Conservation (phyloP, 2,888 invertebrate genomes). For the Mesorhabditis belari region DNA sequence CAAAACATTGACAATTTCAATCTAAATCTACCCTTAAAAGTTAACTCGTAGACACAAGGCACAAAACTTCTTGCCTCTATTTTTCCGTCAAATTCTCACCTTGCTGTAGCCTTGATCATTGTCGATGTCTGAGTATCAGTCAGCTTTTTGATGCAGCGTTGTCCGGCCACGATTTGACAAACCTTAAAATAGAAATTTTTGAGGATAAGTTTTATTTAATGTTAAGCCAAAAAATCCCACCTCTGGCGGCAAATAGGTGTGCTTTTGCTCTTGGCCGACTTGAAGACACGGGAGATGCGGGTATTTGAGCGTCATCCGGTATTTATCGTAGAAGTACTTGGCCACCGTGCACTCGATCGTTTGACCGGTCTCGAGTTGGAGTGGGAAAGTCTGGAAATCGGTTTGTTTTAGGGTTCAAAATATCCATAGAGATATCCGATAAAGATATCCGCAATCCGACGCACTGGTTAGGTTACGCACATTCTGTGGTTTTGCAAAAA, state of each 20-base stretch:
- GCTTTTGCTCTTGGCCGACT: constrained; percentile 99
- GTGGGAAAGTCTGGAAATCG: constrained; percentile 68
- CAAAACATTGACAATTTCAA: no score
- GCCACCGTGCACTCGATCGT: constrained; percentile 99
- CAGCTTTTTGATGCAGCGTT: constrained; percentile 96
- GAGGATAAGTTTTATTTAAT: no score
- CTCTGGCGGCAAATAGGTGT: constrained; percentile 96
- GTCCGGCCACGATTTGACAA: constrained; percentile 99
- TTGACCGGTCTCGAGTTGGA: constrained; percentile 96
- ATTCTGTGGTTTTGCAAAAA: no score
- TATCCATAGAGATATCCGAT: no score
- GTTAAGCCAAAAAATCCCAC: no score
- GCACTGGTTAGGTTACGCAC: no score
- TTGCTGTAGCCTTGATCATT: constrained; percentile 76
- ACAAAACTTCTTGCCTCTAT: no score
- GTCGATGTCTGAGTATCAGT: constrained; percentile 99
- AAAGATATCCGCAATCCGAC: no score
- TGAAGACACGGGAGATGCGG: constrained; percentile 98
- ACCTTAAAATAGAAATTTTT: neutral
- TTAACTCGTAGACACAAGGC: no score
- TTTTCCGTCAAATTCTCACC: no score
- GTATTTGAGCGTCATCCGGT: constrained; percentile 64
- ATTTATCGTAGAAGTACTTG: constrained; percentile 98
- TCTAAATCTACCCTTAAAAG: no score
- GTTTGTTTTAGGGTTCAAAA: no score